Percentiles rank a stretch among this genome's conserved stretches.
These are phyloP conservation scores for Nansenia antarctica DNA, from an alignment of 2,113 vertebrate genomes.

Conservation along the genomic window DNA sequence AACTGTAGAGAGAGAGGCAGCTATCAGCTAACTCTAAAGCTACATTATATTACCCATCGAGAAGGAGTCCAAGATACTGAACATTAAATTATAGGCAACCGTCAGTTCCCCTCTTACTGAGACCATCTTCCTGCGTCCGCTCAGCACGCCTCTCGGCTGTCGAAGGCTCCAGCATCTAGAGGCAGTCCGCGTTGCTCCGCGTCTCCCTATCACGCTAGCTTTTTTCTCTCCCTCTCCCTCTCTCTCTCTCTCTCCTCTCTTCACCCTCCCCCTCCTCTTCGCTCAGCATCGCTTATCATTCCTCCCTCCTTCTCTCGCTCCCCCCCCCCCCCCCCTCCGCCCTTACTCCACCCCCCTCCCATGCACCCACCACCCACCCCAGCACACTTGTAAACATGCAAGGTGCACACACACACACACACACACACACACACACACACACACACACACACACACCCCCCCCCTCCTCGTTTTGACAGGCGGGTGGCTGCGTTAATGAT, in stretches of 20 bases:
- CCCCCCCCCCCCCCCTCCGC: not conserved
- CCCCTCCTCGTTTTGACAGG: conserved; percentile 16
- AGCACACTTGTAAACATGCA: conserved; percentile 45
- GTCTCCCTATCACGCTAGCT: conserved; percentile 53
- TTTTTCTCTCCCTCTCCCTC: conserved; percentile 42
- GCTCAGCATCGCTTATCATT: conserved; percentile 28
- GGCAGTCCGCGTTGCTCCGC: conserved; percentile 63
- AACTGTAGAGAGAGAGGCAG: conserved; percentile 37
- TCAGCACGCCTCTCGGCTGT: conserved; percentile 77
- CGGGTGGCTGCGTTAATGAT: conserved; percentile 27
- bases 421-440: conserved; percentile 19
- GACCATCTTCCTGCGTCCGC: conserved; percentile 80
- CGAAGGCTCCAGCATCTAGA: conserved; percentile 78
- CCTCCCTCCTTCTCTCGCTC: not conserved
- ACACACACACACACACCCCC: conserved; percentile 2
- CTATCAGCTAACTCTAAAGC: conserved; percentile 63
- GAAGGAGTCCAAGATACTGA: conserved; percentile 86
- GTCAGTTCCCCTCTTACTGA: conserved; percentile 89
- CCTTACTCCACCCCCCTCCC: conserved; percentile 11
- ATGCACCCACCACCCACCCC: conserved; percentile 51
- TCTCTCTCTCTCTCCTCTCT: conserved; percentile 22
- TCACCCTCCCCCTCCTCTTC: conserved; percentile 37
- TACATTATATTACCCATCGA: conserved; percentile 87
- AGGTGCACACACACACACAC: not conserved
- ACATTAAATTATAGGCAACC: conserved; percentile 88